Evolutionary conservation across 2,113 vertebrate genomes (phyloP).

Genomic region (Chaenocephalus aceratus): DNA sequence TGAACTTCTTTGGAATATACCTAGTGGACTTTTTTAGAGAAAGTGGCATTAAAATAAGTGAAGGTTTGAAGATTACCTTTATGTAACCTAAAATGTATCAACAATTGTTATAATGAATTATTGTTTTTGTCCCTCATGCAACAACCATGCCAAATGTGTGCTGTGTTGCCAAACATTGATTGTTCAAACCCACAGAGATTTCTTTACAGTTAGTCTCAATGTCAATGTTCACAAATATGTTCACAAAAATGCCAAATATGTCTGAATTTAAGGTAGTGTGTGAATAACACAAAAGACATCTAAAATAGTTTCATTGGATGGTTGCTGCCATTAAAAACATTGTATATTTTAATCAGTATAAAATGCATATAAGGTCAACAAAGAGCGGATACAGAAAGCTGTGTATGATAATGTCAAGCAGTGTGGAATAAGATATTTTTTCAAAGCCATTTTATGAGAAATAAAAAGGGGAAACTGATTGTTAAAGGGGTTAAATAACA

Average conservation of each 20-base stretch:
- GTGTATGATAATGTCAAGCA: not conserved
- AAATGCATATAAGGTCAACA: not conserved
- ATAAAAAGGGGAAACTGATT: not conserved
- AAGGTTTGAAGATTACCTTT: not conserved
- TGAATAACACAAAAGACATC: not conserved
- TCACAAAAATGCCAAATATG: not conserved
- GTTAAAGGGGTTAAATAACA: not conserved
- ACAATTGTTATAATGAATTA: not conserved
- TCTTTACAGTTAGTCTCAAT: not conserved
- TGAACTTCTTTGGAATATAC: not conserved
- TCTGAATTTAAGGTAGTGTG: not conserved
- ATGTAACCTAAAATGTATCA: not conserved
- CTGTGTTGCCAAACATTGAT: not conserved
- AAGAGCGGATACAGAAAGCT: not conserved
- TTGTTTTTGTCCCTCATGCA: not conserved
- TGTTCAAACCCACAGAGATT: not conserved
- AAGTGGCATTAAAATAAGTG: not conserved
- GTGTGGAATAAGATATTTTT: not conserved
- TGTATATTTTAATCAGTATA: not conserved
- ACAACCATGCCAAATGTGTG: not conserved
- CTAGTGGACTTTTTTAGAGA: not conserved
- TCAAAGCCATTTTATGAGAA: not conserved
- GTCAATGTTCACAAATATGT: no score
- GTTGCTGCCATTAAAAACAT: not conserved
- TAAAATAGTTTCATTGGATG: not conserved